Percentiles rank a stretch among this genome's conserved stretches.
Evolutionary conservation across 2,888 invertebrate species (phyloP).

Genomic region (Physocephala rufipes): DNA sequence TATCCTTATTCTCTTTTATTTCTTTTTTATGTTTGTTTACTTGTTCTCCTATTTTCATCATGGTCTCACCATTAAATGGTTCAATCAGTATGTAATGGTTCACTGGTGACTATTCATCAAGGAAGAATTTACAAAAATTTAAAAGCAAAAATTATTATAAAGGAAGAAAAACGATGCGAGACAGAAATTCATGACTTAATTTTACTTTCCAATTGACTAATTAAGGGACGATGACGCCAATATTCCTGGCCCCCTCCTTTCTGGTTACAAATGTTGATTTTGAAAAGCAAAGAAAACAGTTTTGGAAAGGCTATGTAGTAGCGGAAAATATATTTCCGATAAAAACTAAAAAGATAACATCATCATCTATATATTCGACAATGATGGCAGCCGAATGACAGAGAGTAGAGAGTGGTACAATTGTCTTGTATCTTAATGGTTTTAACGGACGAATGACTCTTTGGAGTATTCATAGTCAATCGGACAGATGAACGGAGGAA

Average conservation of each 20-base stretch:
- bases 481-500: no score
- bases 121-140: background rate
- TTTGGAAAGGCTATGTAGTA: background rate
- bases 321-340: background rate
- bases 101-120: background rate
- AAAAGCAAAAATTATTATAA: no score
- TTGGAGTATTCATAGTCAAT: no score
- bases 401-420: no score
- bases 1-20: background rate
- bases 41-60: background rate
- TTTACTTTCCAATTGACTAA: background rate
- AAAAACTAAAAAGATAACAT: conserved; percentile 4
- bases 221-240: background rate
- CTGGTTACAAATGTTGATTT: no score
- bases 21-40: background rate
- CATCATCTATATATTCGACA: background rate
- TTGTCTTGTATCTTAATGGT: no score
- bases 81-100: conserved; percentile 30
- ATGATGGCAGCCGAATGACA: no score
- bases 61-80: conserved; percentile 13
- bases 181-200: background rate
- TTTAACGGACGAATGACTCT: no score
- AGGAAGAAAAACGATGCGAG: background rate
- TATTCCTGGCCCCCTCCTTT: background rate
- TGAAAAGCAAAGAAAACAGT: no score